Conservation (phyloP, 1,140 invertebrate genomes). For the Pseudomyrmex concolor region DNA sequence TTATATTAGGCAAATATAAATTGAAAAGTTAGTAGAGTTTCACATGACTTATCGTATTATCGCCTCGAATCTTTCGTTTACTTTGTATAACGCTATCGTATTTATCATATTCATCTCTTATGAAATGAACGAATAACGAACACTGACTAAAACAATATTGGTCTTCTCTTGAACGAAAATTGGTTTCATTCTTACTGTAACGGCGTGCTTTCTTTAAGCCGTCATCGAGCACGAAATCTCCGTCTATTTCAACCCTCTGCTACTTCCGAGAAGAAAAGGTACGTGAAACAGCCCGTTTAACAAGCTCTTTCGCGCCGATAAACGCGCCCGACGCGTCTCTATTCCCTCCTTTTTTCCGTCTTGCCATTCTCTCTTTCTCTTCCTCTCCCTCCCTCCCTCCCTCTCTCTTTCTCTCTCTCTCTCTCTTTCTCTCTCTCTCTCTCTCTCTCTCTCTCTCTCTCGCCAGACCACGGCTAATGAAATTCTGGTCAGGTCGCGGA, state of each 20-base stretch:
- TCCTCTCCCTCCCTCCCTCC: constrained; percentile 1
- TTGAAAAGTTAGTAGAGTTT: neutral
- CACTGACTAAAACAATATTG: constrained; percentile 20
- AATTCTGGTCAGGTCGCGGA: constrained; percentile 82
- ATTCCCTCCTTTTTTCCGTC: constrained; percentile 24
- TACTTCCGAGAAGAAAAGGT: constrained; percentile 43
- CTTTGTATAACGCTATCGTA: constrained; percentile 1
- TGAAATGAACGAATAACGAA: constrained; percentile 16
- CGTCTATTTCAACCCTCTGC: constrained; percentile 43
- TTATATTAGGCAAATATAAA: neutral
- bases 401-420: neutral
- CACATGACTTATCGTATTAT: constrained; percentile 18
- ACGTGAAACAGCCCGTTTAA: constrained; percentile 68
- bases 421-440: constrained; percentile 61
- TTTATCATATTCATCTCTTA: constrained; percentile 22
- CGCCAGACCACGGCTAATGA: constrained; percentile 77
- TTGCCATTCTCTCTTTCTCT: constrained; percentile 15
- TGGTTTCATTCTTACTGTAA: constrained; percentile 47
- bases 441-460: constrained; percentile 63
- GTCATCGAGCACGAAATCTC: constrained; percentile 58
- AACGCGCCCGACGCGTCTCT: constrained; percentile 65
- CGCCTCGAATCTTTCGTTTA: neutral
- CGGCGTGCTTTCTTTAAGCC: constrained; percentile 48
- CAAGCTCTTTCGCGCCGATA: constrained; percentile 75
- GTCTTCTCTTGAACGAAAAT: constrained; percentile 38